Conservation (phyloP, 2,797 vertebrate species). For the Muscicapa striata region DNA sequence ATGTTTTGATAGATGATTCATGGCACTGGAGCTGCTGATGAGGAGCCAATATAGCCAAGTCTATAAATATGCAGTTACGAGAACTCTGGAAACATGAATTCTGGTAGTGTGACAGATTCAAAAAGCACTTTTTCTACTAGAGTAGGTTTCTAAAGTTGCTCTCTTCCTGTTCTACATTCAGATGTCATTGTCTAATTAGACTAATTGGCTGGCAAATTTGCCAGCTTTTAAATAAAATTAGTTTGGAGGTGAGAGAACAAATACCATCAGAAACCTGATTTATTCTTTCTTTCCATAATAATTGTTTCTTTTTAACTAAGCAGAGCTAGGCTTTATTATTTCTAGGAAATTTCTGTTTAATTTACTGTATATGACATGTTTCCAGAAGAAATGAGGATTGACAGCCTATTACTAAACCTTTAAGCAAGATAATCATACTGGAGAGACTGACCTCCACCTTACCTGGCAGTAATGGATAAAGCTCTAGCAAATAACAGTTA, state of each 20-base stretch:
- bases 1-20: conserved; percentile 63
- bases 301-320: conserved; percentile 28
- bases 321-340: conserved; percentile 21
- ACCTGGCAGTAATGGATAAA: neutral
- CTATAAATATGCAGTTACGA: conserved; percentile 49
- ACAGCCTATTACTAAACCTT: conserved; percentile 8
- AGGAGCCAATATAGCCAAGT: conserved; percentile 17
- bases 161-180: conserved; percentile 50
- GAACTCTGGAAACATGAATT: conserved; percentile 19
- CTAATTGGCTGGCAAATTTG: conserved; percentile 29
- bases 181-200: neutral
- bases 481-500: neutral
- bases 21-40: conserved; percentile 20
- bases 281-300: neutral
- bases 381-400: conserved; percentile 6
- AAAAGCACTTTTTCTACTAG: neutral
- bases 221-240: conserved; percentile 30
- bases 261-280: conserved; percentile 2
- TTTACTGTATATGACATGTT: neutral
- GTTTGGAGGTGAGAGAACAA: conserved; percentile 32
- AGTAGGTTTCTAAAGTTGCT: conserved; percentile 31
- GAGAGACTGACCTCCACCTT: neutral
- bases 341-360: neutral
- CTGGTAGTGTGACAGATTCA: conserved; percentile 2
- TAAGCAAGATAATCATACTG: conserved; percentile 1